A percentile compares a stretch with the other conserved stretches of the same genome.
Evolutionary conservation across 1,140 invertebrate species (phyloP).

Genomic region (Tribolium madens): DNA sequence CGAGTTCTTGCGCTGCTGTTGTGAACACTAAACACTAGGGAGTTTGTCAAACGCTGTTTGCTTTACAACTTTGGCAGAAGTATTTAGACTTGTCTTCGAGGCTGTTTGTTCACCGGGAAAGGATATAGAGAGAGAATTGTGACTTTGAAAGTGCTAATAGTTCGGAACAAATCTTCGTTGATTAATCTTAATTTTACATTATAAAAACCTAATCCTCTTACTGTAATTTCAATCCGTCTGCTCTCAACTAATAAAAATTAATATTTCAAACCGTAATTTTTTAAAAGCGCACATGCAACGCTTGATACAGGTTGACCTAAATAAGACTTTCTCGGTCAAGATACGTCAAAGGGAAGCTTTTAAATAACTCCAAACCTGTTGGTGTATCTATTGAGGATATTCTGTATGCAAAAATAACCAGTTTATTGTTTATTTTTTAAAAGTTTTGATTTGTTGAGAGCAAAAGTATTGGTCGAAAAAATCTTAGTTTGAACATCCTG

Average conservation of each 20-base stretch:
- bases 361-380: no score
- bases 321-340: no score
- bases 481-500: not conserved
- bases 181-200: no score
- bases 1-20: not conserved
- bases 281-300: not conserved
- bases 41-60: not conserved
- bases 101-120: not conserved
- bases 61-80: not conserved
- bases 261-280: not conserved
- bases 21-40: constrained; percentile 15
- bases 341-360: no score
- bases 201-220: no score
- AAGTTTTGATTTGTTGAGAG: no score
- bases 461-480: no score
- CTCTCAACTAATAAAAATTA: not conserved
- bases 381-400: no score
- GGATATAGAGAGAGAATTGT: not conserved
- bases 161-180: not conserved
- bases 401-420: no score
- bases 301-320: not conserved
- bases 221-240: no score
- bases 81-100: not conserved
- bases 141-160: not conserved
- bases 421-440: no score